These are phyloP conservation scores for Callyntrura sp. DNA, from an alignment of 2,888 invertebrate genomes.

Conservation along the genomic window DNA sequence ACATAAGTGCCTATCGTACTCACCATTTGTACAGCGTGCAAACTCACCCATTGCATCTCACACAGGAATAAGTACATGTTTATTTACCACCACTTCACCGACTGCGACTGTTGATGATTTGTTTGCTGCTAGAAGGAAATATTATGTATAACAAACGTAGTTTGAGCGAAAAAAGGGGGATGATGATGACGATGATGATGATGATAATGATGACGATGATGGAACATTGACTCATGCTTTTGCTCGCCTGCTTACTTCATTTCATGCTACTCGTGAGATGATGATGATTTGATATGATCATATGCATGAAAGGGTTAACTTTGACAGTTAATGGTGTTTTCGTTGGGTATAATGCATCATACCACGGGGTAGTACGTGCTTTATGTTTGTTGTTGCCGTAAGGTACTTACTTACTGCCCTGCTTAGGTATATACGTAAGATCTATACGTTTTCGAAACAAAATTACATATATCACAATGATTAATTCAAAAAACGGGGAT, in stretches of 20 bases:
- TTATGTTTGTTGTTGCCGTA: background rate
- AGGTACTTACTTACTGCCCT: background rate
- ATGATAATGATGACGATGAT: conserved; percentile 22
- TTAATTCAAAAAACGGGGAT: conserved; percentile 14
- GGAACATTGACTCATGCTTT: conserved; percentile 56
- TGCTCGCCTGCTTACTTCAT: conserved; percentile 47
- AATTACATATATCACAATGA: background rate
- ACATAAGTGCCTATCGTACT: conserved; percentile 48
- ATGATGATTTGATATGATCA: conserved; percentile 50
- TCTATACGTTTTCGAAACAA: too few species aligned
- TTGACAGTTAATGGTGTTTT: conserved; percentile 12
- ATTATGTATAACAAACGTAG: conserved; percentile 20
- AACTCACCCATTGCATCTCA: background rate
- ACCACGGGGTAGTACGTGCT: background rate
- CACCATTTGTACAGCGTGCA: too few species aligned
- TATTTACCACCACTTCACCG: conserved; percentile 21
- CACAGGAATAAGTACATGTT: background rate
- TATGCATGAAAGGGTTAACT: conserved; percentile 27
- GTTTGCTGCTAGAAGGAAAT: conserved; percentile 42
- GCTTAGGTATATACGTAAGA: background rate
- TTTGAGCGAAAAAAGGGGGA: conserved; percentile 30
- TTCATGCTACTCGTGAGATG: conserved; percentile 49
- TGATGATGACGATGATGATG: conserved; percentile 24
- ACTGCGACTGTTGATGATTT: conserved; percentile 11
- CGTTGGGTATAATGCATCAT: background rate